Evolutionary conservation across 92 coral and sea anemone genomes (phyloP), one percentile per base, ranked within the genome.

Genomic region (Actinostola sp.): DNA sequence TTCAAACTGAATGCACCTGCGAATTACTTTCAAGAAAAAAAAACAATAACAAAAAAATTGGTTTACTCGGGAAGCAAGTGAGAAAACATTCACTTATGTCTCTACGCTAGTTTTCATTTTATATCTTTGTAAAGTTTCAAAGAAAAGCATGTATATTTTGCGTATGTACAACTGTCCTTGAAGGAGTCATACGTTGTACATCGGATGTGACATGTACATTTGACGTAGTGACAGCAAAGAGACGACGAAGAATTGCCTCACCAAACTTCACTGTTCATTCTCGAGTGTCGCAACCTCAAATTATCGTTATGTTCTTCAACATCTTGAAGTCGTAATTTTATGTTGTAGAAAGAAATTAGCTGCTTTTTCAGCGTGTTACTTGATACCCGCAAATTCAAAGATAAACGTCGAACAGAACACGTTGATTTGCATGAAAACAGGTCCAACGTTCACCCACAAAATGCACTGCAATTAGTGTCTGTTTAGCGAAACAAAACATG

Each of bases 221-320:
- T 57, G 63, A 57, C 63, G 63, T 52, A 52, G 21, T 23, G 59
- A 52, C 59, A 23, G 28, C 28, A 23, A 52, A 19, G 59, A 52
- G 59, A 23, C 59, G 59, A 52, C 59, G 59, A 52, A 52, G 59
- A 52, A 19, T 52, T 52, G 30, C 59, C 30, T 52, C 59, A 52
- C 53, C 57, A 45, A 15, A 34, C 33, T 68, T 51, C 62, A 51
- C 57, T 28, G 16, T 50, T 14, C 42, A 25, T 16, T 11, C 29
- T 68, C 62, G 62, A 68, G 74, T 50, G 39, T 39, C 32, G n/a
- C 61, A 39, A 68, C 74, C 74, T 68, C 74, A 68, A 68, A 68
- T 68, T 68, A 68, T 68, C 74, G 62, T 68, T 68, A 68, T 19
- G 74, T 68, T 68, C 74, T 68, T 68, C 74, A 68, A 36, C 74